Conservation (phyloP, 2,797 vertebrate genomes). For the Chaunax sp. region DNA sequence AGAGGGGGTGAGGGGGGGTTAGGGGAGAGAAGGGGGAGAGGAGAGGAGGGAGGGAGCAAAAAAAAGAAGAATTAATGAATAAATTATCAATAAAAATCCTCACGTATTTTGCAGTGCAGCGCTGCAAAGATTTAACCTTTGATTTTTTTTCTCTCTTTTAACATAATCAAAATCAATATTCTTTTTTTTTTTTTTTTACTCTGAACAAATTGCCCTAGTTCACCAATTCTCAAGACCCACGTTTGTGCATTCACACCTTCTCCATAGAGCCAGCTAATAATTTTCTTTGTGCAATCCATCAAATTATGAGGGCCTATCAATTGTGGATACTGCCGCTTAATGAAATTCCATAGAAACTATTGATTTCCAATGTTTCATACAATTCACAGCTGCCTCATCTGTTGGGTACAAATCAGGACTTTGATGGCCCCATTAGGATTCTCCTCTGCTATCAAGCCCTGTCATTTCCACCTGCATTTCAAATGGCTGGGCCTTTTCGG, state of each 20-base stretch:
- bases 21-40: slow-evolving; percentile 18
- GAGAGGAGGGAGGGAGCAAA: slow-evolving; percentile 45
- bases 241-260: slow-evolving; percentile 87
- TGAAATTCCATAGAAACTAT: slow-evolving; percentile 99
- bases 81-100: slow-evolving; percentile 86
- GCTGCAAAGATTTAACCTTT: slow-evolving; percentile 85
- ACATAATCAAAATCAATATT: slow-evolving; percentile 94
- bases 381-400: slow-evolving; percentile 94
- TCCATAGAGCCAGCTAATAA: slow-evolving; percentile 95
- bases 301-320: slow-evolving; percentile 99
- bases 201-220: slow-evolving; percentile 95
- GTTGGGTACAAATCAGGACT: slow-evolving; percentile 96
- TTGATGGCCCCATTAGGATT: slow-evolving; percentile 98
- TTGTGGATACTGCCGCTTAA: slow-evolving; percentile 98
- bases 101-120: slow-evolving; percentile 83
- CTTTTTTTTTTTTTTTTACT: slow-evolving; percentile 86
- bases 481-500: slow-evolving; percentile 91
- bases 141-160: slow-evolving; percentile 83
- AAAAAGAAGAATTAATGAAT: slow-evolving; percentile 83
- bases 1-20: slow-evolving; percentile 56
- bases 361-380: slow-evolving; percentile 99
- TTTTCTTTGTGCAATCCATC: slow-evolving; percentile 99
- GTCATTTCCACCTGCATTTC: slow-evolving; percentile 96
- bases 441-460: slow-evolving; percentile 91
- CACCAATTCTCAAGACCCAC: slow-evolving; percentile 88